A percentile compares a stretch with the other conserved stretches of the same genome.
Conservation (phyloP, 2,113 vertebrate genomes). For the Leptobrachium leishanense region DNA sequence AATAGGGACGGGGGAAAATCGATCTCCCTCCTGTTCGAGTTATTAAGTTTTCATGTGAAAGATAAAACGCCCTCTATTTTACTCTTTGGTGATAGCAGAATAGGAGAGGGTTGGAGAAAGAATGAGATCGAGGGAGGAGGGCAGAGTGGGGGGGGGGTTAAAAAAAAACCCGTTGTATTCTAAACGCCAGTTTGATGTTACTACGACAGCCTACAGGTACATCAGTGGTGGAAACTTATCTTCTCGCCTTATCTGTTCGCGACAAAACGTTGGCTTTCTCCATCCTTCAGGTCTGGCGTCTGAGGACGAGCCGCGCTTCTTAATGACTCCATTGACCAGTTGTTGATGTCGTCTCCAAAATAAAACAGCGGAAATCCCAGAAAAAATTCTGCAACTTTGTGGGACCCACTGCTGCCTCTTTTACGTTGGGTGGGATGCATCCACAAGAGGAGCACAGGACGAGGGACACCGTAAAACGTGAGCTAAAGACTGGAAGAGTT, state of each 20-base stretch:
- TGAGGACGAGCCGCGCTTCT: background rate
- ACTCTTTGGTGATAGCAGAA: conserved; percentile 43
- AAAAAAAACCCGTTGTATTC: conserved; percentile 39
- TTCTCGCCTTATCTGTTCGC: conserved; percentile 2
- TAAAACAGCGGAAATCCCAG: background rate
- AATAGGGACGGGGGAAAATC: conserved; percentile 34
- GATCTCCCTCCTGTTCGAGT: conserved; percentile 43
- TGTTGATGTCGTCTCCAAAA: conserved; percentile 3
- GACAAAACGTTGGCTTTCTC: background rate
- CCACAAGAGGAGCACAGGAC: conserved; percentile 17
- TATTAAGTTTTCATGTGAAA: conserved; percentile 51
- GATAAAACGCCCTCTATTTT: conserved; percentile 45
- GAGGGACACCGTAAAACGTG: conserved; percentile 12
- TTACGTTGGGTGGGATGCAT: conserved; percentile 34
- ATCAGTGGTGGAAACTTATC: conserved; percentile 9
- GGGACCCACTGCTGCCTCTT: background rate
- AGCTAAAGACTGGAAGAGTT: background rate
- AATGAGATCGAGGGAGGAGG: background rate
- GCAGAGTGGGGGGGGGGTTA: no score
- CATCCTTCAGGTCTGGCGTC: background rate
- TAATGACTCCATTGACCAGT: background rate
- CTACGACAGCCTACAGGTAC: conserved; percentile 30
- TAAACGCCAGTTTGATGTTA: conserved; percentile 30
- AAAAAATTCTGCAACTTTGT: background rate
- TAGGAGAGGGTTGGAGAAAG: conserved; percentile 26